Base-by-base conservation (phyloP, 2,888 invertebrate genomes). In the Muschampia plurimacula region DNA sequence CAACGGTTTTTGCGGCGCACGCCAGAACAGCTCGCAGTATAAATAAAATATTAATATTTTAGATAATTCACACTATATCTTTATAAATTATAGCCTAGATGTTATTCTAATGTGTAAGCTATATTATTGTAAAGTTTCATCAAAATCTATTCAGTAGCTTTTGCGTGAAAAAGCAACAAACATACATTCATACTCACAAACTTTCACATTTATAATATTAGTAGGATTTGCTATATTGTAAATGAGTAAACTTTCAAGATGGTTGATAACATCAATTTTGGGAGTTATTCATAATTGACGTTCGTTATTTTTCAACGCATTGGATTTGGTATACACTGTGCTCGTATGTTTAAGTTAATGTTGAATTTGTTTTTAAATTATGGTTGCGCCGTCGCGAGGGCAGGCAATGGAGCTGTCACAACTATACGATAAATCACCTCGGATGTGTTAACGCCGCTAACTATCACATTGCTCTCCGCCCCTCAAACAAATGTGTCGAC, bases 401-500 rank as follows among this genome's bases (percentile, higher is more conserved):
- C 75, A 71, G 77, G 74, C 69, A 44, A 12, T 74, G 76, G 72
- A 68, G 65, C 77, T 80, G 84, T 84, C 82, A 83, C 79, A 81
- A 80, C 80, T 80, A 81, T 78, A 82, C 82, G 78, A 89, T 92
- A 91, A 90, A 92, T 93, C 89, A 90, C 83, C 74, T 69, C 77
- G 80, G 84, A 86, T 82, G 89, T 86, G 89, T 88, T 89, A 89
- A 90, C 85, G 82, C 83, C 80, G 82, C 82, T 71, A 89, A 90
- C 85, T 87, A 84, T 81, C 81, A 80, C 82, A 81, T 77, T 80
- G 82, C 84, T 77, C 78, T 80, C 81, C 81, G 81, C 82, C 83
- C 83, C 82, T 82, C 77, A 78, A 83, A 89, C 92, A 86, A 91
- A 91, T 89, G 88, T 90, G 91, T 91, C 87, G 88, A 90, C 92